Percentiles rank a stretch among this genome's conserved stretches.
Evolutionary conservation across 2,888 invertebrate genomes (phyloP).

Genomic region (Catocala sponsa): DNA sequence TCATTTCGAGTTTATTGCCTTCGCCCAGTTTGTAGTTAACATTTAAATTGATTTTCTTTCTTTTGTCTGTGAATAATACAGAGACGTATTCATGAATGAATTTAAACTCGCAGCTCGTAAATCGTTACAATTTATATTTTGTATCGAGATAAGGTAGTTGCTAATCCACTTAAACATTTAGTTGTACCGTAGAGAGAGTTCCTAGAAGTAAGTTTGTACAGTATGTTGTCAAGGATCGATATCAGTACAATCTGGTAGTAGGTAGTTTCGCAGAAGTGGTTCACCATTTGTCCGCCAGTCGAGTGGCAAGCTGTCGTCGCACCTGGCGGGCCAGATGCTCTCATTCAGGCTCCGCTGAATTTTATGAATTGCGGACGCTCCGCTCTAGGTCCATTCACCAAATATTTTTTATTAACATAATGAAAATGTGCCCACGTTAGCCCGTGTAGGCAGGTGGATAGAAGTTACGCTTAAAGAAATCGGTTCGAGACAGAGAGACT

Average conservation of each 20-base stretch:
- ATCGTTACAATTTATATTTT: background rate
- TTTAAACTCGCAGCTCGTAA: slow-evolving; percentile 4
- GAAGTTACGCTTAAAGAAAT: slow-evolving; percentile 10
- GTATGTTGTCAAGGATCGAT: slow-evolving; percentile 47
- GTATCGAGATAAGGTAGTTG: background rate
- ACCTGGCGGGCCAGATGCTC: slow-evolving; percentile 80
- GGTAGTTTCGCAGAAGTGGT: slow-evolving; percentile 58
- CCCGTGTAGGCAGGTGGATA: slow-evolving; percentile 23
- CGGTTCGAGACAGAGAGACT: background rate
- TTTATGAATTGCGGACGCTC: slow-evolving; percentile 80
- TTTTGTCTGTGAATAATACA: background rate
- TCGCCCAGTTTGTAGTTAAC: slow-evolving; percentile 27
- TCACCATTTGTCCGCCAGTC: slow-evolving; percentile 63
- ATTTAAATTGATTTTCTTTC: slow-evolving; percentile 28
- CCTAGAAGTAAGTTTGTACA: too few relatives aligned
- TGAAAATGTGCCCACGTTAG: slow-evolving; percentile 55
- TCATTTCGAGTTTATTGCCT: slow-evolving; percentile 39
- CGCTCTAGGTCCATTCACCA: slow-evolving; percentile 71
- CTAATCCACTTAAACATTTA: background rate
- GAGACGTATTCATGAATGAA: slow-evolving; percentile 10
- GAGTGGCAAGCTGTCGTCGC: slow-evolving; percentile 63
- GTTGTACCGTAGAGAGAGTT: too few relatives aligned
- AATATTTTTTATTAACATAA: slow-evolving; percentile 63
- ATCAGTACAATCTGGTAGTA: slow-evolving; percentile 33
- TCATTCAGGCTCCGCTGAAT: slow-evolving; percentile 77